Evolutionary conservation across 2,113 vertebrate species (phyloP).

Genomic region (Murina feae): DNA sequence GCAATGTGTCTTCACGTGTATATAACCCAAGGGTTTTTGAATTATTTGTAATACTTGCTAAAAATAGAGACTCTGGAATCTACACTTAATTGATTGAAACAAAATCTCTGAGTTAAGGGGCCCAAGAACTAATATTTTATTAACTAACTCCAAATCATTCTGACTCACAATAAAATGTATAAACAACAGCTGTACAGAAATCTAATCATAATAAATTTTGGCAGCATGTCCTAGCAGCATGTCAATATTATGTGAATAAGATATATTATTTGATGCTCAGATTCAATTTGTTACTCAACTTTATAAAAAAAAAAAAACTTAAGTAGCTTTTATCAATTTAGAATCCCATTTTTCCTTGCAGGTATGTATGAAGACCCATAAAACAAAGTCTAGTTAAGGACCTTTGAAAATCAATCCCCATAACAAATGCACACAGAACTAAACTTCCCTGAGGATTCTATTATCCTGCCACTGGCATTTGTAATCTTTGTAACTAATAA

Average conservation of each 20-base stretch:
- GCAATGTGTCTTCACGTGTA: background rate
- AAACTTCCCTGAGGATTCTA: background rate
- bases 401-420: background rate
- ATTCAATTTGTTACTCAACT: constrained; percentile 9
- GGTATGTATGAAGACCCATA: background rate
- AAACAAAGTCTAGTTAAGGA: constrained; percentile 26
- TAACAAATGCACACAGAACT: background rate
- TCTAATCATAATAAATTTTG: constrained; percentile 11
- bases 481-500: constrained; percentile 8
- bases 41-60: background rate
- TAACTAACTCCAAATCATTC: background rate
- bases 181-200: background rate
- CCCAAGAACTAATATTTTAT: background rate
- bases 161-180: background rate
- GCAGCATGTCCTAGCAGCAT: background rate
- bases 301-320: background rate
- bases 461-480: background rate
- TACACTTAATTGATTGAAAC: background rate
- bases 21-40: background rate
- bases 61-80: background rate
- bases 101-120: background rate
- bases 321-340: background rate
- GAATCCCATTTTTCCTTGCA: background rate
- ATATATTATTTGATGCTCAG: background rate
- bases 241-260: constrained; percentile 4